These are phyloP conservation scores for Manis crassicaudata DNA, from an alignment of 2,797 vertebrate genomes.

Conservation along the genomic window DNA sequence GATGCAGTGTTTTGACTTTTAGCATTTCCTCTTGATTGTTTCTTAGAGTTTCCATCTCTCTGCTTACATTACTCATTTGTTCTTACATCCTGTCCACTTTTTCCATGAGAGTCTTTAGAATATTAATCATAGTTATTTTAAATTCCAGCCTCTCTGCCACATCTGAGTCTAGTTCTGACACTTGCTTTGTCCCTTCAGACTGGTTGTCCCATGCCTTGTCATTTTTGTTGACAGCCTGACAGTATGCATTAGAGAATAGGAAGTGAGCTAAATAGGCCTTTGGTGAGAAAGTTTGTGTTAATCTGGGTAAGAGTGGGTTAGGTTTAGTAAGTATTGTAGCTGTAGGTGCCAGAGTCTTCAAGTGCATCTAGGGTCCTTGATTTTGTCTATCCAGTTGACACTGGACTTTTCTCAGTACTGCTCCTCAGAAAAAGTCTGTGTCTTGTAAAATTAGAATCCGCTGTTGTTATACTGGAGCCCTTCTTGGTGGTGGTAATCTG, in stretches of 20 bases:
- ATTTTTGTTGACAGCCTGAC: conserved; percentile 35
- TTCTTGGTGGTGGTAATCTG: neutral
- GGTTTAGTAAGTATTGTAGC: neutral
- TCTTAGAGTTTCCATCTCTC: conserved; percentile 47
- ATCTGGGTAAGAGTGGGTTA: neutral
- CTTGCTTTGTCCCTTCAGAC: neutral
- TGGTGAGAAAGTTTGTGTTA: neutral
- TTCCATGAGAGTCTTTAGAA: conserved; percentile 32
- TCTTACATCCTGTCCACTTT: conserved; percentile 44
- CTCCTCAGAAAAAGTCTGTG: neutral
- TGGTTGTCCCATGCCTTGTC: neutral
- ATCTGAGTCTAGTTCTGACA: conserved; percentile 16
- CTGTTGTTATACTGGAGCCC: neutral
- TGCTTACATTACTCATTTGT: conserved; percentile 62
- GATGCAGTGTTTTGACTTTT: conserved; percentile 18
- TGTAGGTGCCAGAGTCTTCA: neutral
- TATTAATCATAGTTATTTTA: conserved; percentile 58
- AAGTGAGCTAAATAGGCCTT: neutral
- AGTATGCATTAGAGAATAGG: neutral
- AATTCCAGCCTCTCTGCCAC: conserved; percentile 31
- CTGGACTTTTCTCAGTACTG: neutral
- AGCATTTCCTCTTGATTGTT: conserved; percentile 22
- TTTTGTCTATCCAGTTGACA: neutral
- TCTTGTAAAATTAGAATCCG: neutral
- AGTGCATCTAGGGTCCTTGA: neutral